Percentiles rank a stretch among this genome's conserved stretches.
phyloP scores from a whole-genome alignment of 2,888 invertebrate species.

The Tupiocoris notatus region DNA sequence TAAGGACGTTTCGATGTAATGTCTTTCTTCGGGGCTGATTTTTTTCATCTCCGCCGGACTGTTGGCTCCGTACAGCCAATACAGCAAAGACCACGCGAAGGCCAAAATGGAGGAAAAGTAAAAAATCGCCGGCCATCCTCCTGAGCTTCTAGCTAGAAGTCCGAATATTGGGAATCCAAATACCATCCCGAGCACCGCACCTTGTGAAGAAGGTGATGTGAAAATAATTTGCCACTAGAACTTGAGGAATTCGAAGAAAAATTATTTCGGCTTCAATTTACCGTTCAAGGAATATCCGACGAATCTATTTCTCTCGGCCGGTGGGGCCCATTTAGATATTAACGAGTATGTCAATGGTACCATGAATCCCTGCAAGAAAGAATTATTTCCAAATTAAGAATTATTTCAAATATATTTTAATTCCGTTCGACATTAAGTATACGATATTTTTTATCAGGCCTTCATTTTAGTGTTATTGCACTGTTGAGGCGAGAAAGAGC shows the following conservation, averaged over 20 bases:
- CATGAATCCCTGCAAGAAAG: constrained; percentile 63
- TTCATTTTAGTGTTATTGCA: too few relatives aligned
- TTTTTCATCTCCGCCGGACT: constrained; percentile 71
- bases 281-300: constrained; percentile 51
- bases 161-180: constrained; percentile 85
- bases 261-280: constrained; percentile 16
- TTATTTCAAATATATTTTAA: too few relatives aligned
- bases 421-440: too few relatives aligned
- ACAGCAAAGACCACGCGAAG: constrained; percentile 73
- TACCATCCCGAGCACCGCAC: constrained; percentile 85
- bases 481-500: too few relatives aligned
- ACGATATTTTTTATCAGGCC: too few relatives aligned
- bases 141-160: constrained; percentile 71
- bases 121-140: constrained; percentile 85
- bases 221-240: too few relatives aligned
- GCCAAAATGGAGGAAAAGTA: constrained; percentile 80
- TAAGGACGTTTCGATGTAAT: constrained; percentile 71
- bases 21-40: constrained; percentile 72
- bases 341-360: constrained; percentile 65
- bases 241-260: too few relatives aligned
- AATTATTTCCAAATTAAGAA: neutral
- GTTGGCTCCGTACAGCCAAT: constrained; percentile 68
- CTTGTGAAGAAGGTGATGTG: too few relatives aligned
- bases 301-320: constrained; percentile 67
- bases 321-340: constrained; percentile 70